These are phyloP conservation scores for Apodemia mormo DNA, from an alignment of 2,888 invertebrate species.

Conservation along the genomic window DNA sequence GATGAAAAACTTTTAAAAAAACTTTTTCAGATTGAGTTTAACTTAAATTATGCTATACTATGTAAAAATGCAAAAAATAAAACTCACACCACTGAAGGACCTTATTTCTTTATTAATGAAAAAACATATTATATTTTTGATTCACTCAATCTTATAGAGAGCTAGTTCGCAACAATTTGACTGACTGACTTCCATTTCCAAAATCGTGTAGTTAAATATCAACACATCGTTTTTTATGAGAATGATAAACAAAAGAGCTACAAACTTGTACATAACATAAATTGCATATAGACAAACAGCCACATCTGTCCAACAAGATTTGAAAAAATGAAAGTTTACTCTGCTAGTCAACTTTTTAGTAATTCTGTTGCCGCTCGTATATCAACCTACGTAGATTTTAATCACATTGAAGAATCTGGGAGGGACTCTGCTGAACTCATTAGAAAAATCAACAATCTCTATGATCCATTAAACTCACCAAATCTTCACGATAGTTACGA, in stretches of 20 bases:
- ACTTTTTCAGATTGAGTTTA: conserved; percentile 40
- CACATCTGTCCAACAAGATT: conserved; percentile 43
- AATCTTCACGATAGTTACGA: conserved; percentile 17
- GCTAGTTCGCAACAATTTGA: conserved; percentile 40
- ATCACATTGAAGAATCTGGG: conserved; percentile 28
- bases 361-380: conserved; percentile 43
- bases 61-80: conserved; percentile 35
- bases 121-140: conserved; percentile 46
- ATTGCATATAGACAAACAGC: conserved; percentile 36
- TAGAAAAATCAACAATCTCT: conserved; percentile 34
- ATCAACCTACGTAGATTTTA: conserved; percentile 32
- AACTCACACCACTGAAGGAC: conserved; percentile 34
- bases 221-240: conserved; percentile 42
- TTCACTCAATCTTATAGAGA: conserved; percentile 41
- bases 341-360: conserved; percentile 44
- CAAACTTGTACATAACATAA: conserved; percentile 39
- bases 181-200: conserved; percentile 42
- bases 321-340: conserved; percentile 41
- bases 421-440: conserved; percentile 34
- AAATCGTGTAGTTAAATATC: conserved; percentile 40
- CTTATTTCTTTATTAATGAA: conserved; percentile 40
- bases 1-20: conserved; percentile 38
- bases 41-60: conserved; percentile 38
- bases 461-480: conserved; percentile 37
- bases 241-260: conserved; percentile 37